phyloP scores from a whole-genome alignment of 2,113 vertebrate species.

The Chlamydotis undulata region DNA sequence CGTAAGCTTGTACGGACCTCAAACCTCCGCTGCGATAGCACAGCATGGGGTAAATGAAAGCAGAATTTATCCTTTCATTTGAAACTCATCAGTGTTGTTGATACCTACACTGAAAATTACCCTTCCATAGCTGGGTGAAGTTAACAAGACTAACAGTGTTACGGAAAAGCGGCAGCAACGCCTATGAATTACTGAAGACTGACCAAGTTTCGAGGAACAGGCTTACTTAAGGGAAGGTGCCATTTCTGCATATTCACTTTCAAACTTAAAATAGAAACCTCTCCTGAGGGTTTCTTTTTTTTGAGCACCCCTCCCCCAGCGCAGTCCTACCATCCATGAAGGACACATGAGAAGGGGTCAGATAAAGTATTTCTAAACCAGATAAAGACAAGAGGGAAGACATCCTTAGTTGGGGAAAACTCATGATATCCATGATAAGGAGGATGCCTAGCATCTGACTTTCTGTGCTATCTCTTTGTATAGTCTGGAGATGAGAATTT shows the following conservation, averaged over 20 bases:
- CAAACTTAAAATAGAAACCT: conserved; percentile 22
- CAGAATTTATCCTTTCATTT: not conserved
- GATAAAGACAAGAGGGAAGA: conserved; percentile 15
- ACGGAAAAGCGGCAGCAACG: not conserved
- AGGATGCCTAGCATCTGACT: not conserved
- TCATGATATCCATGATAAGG: not conserved
- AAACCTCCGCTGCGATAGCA: not conserved
- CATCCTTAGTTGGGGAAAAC: not conserved
- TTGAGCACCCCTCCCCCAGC: not conserved
- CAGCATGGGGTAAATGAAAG: not conserved
- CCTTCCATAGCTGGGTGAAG: not conserved
- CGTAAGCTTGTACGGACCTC: not conserved
- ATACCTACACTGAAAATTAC: not conserved
- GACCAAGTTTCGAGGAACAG: not conserved
- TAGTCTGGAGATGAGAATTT: not conserved
- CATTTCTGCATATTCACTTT: not conserved
- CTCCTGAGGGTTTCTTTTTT: not conserved
- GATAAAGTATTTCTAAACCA: not conserved
- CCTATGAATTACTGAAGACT: not conserved
- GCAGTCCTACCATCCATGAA: not conserved
- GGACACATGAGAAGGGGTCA: not conserved
- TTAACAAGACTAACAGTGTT: not conserved
- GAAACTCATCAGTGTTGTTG: not conserved
- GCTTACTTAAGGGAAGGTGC: not conserved
- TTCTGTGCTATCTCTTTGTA: conserved; percentile 23